Conservation (phyloP, 2,113 vertebrate species). For the Cervus canadensis region DNA sequence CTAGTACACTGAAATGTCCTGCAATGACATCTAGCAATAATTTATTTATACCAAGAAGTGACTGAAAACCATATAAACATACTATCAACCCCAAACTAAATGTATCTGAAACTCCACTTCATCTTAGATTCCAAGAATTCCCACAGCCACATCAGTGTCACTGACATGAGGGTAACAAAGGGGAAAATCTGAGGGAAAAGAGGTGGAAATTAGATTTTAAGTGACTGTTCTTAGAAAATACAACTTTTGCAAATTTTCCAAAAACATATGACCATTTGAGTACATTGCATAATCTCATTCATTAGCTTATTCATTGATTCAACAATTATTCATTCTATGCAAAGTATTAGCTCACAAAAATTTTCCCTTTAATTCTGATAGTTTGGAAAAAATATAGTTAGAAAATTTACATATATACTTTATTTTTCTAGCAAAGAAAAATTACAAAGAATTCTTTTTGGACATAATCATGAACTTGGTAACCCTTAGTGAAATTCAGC, state of each 20-base stretch:
- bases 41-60: not conserved
- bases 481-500: conserved; percentile 48
- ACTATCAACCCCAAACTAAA: not conserved
- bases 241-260: not conserved
- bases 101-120: not conserved
- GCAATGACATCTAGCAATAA: not conserved
- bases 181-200: not conserved
- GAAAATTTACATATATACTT: not conserved
- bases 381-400: not conserved
- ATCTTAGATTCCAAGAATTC: not conserved
- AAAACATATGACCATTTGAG: not conserved
- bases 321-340: not conserved
- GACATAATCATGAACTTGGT: not conserved
- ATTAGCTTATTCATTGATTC: not conserved
- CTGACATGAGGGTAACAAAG: not conserved
- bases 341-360: not conserved
- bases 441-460: conserved; percentile 34
- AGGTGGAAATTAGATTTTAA: not conserved
- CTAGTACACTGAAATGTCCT: not conserved
- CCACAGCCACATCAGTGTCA: not conserved
- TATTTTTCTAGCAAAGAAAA: conserved; percentile 33
- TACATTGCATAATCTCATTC: not conserved
- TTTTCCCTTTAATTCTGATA: not conserved
- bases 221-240: not conserved
- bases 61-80: not conserved